phyloP scores from a whole-genome alignment of 2,797 vertebrate species.

The Limosa lapponica region DNA sequence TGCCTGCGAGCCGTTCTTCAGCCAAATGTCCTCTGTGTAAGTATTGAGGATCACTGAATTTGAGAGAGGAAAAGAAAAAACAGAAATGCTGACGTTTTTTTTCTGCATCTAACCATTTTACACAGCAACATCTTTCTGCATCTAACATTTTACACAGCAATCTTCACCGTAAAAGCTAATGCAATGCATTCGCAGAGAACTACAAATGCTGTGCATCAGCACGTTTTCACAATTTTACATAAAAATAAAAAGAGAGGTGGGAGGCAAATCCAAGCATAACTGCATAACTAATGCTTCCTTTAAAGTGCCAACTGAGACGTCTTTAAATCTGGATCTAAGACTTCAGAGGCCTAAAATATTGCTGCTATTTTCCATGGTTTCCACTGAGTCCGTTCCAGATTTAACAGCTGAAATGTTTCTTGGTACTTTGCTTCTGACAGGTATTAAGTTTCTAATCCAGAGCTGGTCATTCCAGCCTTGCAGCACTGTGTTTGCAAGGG shows the following conservation, averaged over 20 bases:
- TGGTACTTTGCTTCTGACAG: not conserved
- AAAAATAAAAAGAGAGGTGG: not conserved
- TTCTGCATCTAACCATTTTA: not conserved
- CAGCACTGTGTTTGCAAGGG: not conserved
- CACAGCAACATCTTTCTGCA: not conserved
- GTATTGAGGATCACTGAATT: rapidly evolving
- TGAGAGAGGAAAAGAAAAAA: not conserved
- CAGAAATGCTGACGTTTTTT: not conserved
- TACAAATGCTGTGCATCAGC: not conserved
- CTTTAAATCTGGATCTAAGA: not conserved
- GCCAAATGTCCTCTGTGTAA: not conserved
- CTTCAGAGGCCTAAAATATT: rapidly evolving
- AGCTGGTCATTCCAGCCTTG: not conserved
- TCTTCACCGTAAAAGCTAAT: not conserved
- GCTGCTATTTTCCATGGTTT: constrained; percentile 8
- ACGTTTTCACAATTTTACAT: not conserved
- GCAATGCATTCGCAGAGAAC: rapidly evolving
- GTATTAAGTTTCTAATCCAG: not conserved
- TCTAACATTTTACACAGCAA: not conserved
- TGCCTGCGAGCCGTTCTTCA: not conserved
- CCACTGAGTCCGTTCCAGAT: not conserved
- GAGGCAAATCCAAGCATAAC: constrained; percentile 6
- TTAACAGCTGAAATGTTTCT: not conserved
- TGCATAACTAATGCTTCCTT: not conserved
- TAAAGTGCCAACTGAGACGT: not conserved